phyloP scores from a whole-genome alignment of 2,113 vertebrate genomes.

The Oncorhynchus masou region DNA sequence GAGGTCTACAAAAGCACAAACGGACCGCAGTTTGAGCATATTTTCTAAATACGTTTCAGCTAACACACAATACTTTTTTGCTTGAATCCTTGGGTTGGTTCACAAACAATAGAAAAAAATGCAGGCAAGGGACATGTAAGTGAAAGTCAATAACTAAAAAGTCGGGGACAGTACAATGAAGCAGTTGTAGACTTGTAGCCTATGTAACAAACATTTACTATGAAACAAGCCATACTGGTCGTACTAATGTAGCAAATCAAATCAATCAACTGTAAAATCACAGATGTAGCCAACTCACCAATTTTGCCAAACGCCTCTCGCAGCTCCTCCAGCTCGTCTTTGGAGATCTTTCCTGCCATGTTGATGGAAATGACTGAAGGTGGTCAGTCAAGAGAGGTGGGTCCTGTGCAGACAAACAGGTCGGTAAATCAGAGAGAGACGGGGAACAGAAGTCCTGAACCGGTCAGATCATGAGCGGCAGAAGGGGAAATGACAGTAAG shows the following conservation, averaged over 20 bases:
- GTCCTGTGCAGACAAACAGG: conserved; percentile 1
- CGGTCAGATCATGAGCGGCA: too few relatives aligned
- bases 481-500: background rate
- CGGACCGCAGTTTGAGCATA: background rate
- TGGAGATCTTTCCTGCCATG: conserved; percentile 80
- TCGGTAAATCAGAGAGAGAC: background rate
- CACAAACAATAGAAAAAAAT: background rate
- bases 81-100: background rate
- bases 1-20: conserved; percentile 68
- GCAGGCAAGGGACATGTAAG: background rate
- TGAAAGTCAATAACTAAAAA: background rate
- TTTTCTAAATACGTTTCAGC: too few relatives aligned
- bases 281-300: conserved; percentile 58
- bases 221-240: too few relatives aligned
- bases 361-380: conserved; percentile 48
- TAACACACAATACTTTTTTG: too few relatives aligned
- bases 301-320: conserved; percentile 85
- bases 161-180: too few relatives aligned
- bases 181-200: too few relatives aligned
- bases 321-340: conserved; percentile 87
- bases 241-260: too few relatives aligned
- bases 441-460: background rate
- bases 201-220: too few relatives aligned
- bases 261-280: conserved; percentile 54
- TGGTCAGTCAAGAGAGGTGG: conserved; percentile 56